Conservation (phyloP, 2,797 vertebrate genomes). For the Spea hammondii region DNA sequence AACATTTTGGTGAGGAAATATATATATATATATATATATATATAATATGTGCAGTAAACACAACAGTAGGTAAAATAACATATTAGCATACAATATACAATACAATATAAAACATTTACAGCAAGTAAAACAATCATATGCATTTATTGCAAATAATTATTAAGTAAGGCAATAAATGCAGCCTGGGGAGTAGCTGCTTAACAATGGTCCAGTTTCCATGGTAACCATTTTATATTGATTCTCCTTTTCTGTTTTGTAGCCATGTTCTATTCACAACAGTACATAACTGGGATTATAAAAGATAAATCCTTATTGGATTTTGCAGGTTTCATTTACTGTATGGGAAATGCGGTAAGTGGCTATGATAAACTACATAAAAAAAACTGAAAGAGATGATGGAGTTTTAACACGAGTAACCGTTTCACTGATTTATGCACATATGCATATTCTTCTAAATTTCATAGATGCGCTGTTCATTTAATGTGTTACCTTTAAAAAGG, state of each 20-base stretch:
- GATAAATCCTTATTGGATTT: too few species aligned
- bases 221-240: neutral
- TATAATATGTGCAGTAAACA: neutral
- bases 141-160: neutral
- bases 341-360: too few species aligned
- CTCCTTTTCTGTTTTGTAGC: slow-evolving; percentile 1
- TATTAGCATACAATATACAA: neutral
- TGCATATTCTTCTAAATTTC: too few species aligned
- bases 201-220: slow-evolving; percentile 2
- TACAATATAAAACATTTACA: neutral
- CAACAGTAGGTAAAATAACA: neutral
- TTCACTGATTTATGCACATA: too few species aligned
- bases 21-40: too few species aligned
- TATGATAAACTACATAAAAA: too few species aligned
- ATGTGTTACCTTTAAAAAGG: too few species aligned
- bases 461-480: too few species aligned
- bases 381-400: too few species aligned
- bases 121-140: neutral
- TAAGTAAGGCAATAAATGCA: slow-evolving; percentile 4
- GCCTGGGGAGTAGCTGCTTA: slow-evolving; percentile 1
- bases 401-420: too few species aligned
- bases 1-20: too few species aligned
- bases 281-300: neutral
- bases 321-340: too few species aligned
- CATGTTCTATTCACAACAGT: neutral